Conservation (phyloP, 1,140 invertebrate genomes). For the Venustaconcha ellipsiformis region DNA sequence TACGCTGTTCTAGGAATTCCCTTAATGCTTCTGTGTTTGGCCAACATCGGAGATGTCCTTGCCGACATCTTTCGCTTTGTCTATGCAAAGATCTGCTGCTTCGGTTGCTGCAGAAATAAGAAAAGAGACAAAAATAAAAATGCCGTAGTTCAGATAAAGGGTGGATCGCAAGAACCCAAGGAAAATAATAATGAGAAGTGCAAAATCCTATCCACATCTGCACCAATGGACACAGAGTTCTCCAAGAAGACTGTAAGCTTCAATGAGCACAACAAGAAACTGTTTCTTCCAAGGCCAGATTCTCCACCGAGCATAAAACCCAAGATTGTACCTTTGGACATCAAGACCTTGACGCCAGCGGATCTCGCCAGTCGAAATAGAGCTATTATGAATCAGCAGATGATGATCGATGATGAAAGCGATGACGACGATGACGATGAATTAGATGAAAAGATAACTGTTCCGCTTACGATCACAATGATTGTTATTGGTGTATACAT, state of each 20-base stretch:
- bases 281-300: too few species aligned
- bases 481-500: slow-evolving; percentile 87
- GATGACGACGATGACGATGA: slow-evolving; percentile 54
- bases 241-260: slow-evolving; percentile 76
- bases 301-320: slow-evolving; percentile 15
- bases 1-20: slow-evolving; percentile 98
- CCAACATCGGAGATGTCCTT: slow-evolving; percentile 95
- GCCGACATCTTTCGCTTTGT: slow-evolving; percentile 96
- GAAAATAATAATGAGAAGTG: slow-evolving; percentile 44
- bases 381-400: slow-evolving; percentile 19
- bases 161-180: slow-evolving; percentile 37
- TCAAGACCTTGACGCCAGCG: slow-evolving; percentile 39
- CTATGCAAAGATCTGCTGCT: slow-evolving; percentile 89
- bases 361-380: slow-evolving; percentile 33
- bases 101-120: slow-evolving; percentile 69
- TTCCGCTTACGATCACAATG: slow-evolving; percentile 80
- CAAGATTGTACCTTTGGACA: slow-evolving; percentile 55
- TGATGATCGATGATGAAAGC: slow-evolving; percentile 36
- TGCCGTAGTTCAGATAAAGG: slow-evolving; percentile 44
- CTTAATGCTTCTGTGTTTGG: slow-evolving; percentile 88
- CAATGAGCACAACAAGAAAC: too few species aligned
- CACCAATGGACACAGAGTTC: slow-evolving; percentile 87
- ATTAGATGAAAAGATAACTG: slow-evolving; percentile 41
- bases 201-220: slow-evolving; percentile 35
- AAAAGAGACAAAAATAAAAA: slow-evolving; percentile 33